Base-by-base conservation (phyloP, 1,140 invertebrate species). In the Geopemphigus sp. region DNA sequence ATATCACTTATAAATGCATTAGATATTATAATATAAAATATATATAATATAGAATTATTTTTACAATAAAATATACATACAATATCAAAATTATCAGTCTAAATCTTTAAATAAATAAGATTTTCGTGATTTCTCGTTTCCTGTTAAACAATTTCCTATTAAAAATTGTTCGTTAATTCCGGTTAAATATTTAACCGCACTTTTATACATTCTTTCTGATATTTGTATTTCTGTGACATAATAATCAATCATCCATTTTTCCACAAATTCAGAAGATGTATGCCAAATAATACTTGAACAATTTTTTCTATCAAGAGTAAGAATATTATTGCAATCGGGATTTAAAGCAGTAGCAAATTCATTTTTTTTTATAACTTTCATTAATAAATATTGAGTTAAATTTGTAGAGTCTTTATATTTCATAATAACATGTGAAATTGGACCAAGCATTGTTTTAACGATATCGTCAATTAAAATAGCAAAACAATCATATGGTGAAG, bases 271-370 rank as follows among this genome's bases (percentile, higher is more conserved):
- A 29, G 54, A 45, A 45, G 57, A 78, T 47, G 73, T 78, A 61
- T 78, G 73, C 73, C 73, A 78, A 78, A 78, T 78, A 47, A 78
- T 63, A 78, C 73, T 61, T 24, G 73, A 78, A 12, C 73, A 78
- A 63, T 61, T 78, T 50, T 61, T 59, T 29, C 57, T 61, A 26
- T 45, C 10, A 59, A 78, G 56, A 5, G 24, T 61, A 14, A 78
- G 17, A 47, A 24, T 1, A 47, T 61, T 45, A 24, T 24, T 61
- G 26, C 39, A 59, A 24, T 61, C 61, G 17, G 56, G 56, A 61
- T 78, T 78, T 17, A 78, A 59, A 59, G 54, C 54, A 78, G 26
- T 26, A 19, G 73, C 73, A 5, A 78, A 26, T 78, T 78, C 73
- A 78, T 39, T 59, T 26, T 78, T 78, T 61, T 61, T 61, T 17